These are phyloP conservation scores for Ochropleura plecta DNA, from an alignment of 2,888 invertebrate genomes.

Conservation along the genomic window DNA sequence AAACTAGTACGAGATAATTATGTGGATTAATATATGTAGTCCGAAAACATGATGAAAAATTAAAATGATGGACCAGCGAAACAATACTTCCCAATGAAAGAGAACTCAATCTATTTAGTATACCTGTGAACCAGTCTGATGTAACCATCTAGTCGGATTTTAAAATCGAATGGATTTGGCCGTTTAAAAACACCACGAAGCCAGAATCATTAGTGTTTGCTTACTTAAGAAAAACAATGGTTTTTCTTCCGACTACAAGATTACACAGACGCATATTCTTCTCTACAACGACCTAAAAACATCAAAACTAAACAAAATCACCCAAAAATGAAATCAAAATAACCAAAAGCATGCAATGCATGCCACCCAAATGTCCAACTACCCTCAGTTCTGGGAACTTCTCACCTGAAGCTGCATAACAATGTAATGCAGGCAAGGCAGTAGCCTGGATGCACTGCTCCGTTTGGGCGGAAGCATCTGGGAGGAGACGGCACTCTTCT, in stretches of 20 bases:
- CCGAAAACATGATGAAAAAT: background rate
- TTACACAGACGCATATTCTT: background rate
- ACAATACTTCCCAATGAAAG: slow-evolving; percentile 8
- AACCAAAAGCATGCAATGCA: slow-evolving; percentile 47
- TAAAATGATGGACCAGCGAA: background rate
- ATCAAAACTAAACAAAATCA: background rate
- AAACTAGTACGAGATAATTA: background rate
- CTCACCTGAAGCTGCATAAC: slow-evolving; percentile 89
- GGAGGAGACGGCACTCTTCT: slow-evolving; percentile 88
- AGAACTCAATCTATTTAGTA: background rate
- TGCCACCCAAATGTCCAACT: slow-evolving; percentile 66
- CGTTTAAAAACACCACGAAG: background rate
- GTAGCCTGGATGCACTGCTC: slow-evolving; percentile 83
- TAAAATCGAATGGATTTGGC: background rate
- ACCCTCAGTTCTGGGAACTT: slow-evolving; percentile 82
- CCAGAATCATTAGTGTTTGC: background rate
- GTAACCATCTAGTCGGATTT: slow-evolving; percentile 17
- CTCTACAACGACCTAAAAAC: slow-evolving; percentile 1
- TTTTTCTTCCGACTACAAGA: background rate
- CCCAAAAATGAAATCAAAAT: background rate
- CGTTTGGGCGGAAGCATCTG: slow-evolving; percentile 88
- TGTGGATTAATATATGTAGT: slow-evolving; percentile 1
- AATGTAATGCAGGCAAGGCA: slow-evolving; percentile 87
- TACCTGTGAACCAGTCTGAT: slow-evolving; percentile 1
- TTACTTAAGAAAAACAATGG: background rate